Evolutionary conservation across 1,140 invertebrate species (phyloP), one percentile per base, ranked within the genome.

Genomic region (Macrotrachela quadricornifera): DNA sequence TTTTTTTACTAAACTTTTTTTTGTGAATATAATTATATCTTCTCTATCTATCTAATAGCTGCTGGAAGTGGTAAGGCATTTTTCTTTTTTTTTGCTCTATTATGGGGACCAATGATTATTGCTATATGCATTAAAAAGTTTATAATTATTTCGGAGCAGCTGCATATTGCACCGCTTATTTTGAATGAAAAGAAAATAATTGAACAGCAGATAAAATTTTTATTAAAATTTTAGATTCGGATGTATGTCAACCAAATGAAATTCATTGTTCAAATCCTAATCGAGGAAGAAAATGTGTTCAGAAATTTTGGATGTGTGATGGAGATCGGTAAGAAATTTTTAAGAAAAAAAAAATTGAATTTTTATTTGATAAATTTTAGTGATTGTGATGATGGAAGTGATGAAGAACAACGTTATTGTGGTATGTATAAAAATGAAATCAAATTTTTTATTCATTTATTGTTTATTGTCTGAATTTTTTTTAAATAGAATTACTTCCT

Each of bases 231-330:
- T 13, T 14, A 13, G 41, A 4, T 14, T 3, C 41, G 1, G 8
- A 44, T 12, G 36, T 49, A 21, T 54, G 53, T 46, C 42, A 48
- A 30, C 46, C 46, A 36, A 54, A 54, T 49, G 53, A 54, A 45
- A 38, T 30, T 38, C 11, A 21, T 43, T 54, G 53, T 18, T 3
- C 36, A 38, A 49, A 43, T 39, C 39, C 46, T 30, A 30, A 8
- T 8, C 21, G 21, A 4, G 21, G 21, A 30, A 2, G 21, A 39
- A 21, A 44, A 4, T 97, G 92, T 67, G 77, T 95, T 8, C 76
- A 82, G 16, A 91, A 90, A 63, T 78, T 82, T 9, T 95, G 88
- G 86, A 69, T 79, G 18, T 97, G 92, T 66, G 91, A 83, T 67
- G 77, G 77, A 6, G 85, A 92, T 30, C 21, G 21, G 21, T 30